These are phyloP conservation scores for Dryobota labecula DNA, from an alignment of 2,888 invertebrate genomes.

Conservation along the genomic window DNA sequence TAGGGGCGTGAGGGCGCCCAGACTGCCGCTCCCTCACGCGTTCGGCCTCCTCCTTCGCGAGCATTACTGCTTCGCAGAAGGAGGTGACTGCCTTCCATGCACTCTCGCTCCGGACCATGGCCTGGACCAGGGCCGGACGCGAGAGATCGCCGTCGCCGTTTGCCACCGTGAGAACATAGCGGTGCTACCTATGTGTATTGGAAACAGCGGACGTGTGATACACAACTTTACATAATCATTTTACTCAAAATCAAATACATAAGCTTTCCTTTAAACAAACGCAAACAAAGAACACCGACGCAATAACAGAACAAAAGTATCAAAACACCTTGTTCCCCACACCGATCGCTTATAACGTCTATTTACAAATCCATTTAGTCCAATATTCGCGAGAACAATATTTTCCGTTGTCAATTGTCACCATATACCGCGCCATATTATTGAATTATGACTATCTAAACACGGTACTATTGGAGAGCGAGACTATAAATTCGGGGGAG, in stretches of 20 bases:
- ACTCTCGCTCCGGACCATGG: too few species aligned
- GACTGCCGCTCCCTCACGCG: too few species aligned
- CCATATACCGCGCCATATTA: constrained; percentile 67
- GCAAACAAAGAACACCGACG: constrained; percentile 31
- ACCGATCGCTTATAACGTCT: constrained; percentile 42
- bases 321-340: constrained; percentile 34
- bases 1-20: too few species aligned
- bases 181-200: too few species aligned
- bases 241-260: neutral
- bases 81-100: too few species aligned
- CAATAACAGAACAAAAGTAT: constrained; percentile 42
- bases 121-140: too few species aligned
- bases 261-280: constrained; percentile 16
- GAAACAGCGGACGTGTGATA: neutral
- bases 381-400: constrained; percentile 67
- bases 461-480: constrained; percentile 68
- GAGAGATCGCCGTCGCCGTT: too few species aligned
- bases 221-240: neutral
- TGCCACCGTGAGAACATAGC: too few species aligned
- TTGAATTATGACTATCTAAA: constrained; percentile 77
- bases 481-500: constrained; percentile 76
- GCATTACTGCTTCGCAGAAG: too few species aligned
- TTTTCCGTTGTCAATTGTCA: constrained; percentile 72
- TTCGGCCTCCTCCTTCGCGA: too few species aligned
- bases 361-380: constrained; percentile 67